A percentile compares a stretch with the other conserved stretches of the same genome.
phyloP scores from a whole-genome alignment of 2,888 invertebrate species.

The Mythimna vitellina region DNA sequence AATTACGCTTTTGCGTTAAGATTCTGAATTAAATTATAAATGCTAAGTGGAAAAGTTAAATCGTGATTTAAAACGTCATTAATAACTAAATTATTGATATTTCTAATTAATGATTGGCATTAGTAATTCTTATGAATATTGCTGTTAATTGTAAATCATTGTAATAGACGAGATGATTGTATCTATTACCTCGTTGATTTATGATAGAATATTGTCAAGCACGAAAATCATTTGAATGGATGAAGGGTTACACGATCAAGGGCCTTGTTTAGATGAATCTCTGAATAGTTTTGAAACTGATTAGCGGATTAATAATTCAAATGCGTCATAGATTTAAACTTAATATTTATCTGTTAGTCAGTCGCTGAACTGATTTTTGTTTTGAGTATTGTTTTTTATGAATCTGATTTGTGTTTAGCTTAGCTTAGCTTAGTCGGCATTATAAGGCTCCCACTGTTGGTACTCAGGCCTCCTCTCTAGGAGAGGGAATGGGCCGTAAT shows the following conservation, averaged over 20 bases:
- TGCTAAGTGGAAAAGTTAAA: constrained; percentile 23
- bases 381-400: too few species aligned
- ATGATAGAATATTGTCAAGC: neutral
- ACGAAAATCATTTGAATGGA: constrained; percentile 4
- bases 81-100: constrained; percentile 8
- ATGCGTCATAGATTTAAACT: too few species aligned
- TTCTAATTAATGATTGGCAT: constrained; percentile 16
- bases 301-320: too few species aligned
- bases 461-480: too few species aligned
- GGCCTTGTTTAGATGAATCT: too few species aligned
- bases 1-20: neutral
- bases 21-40: constrained; percentile 13
- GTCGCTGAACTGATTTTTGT: too few species aligned
- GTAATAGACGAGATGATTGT: constrained; percentile 15
- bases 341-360: too few species aligned
- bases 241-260: neutral
- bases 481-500: too few species aligned
- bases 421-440: too few species aligned
- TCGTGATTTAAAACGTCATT: constrained; percentile 6
- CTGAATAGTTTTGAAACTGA: too few species aligned
- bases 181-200: constrained; percentile 23
- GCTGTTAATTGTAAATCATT: constrained; percentile 18
- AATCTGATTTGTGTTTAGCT: too few species aligned
- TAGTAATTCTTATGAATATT: constrained; percentile 17
- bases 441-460: too few species aligned